Base-by-base conservation (phyloP, 2,888 invertebrate species). In the Boloria euphrosyne region DNA sequence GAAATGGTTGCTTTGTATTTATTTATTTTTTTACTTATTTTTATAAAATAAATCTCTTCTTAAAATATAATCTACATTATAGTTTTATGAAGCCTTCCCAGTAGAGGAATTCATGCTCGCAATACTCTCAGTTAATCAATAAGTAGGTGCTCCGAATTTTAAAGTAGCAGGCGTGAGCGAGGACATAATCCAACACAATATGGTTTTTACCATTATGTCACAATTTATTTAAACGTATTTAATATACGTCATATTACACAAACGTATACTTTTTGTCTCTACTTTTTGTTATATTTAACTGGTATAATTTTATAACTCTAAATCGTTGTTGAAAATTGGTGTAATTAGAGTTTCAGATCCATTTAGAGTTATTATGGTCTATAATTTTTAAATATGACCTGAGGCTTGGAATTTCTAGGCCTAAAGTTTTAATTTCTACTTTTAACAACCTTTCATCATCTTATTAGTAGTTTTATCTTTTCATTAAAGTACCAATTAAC, bases 311-410 rank as follows among this genome's bases (percentile, higher is more conserved):
- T 27, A n/a, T 22, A 57, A 46, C n/a, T 5, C 22, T 13, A 18
- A 46, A 46, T 46, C 22, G 43, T 16, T 7, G 7, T n/a, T 17
- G 52, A 3, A 38, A 58, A 58, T 57, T 53, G 58, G 47, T 59
- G 65, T 59, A 74, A 76, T 71, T 67, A 69, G 55, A 69, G 54
- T 67, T 71, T 63, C 58, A 13, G 49, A 55, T 46, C 58, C 64
- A 62, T 61, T 69, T 61, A 60, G 16, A 43, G 27, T 61, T 46
- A 68, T 53, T 49, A 54, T 57, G 46, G 60, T 47, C 27, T 64
- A 16, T 64, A 57, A 63, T 65, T 64, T 67, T 66, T 27, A 62
- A 62, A 60, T 66, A 16, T 71, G 50, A 60, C 75, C 73, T 71
- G 53, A 65, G 74, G 73, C 72, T 62, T 53, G 58, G 46, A 67